Evolutionary conservation across 2,888 invertebrate species (phyloP).

Genomic region (Noctua fimbriata): DNA sequence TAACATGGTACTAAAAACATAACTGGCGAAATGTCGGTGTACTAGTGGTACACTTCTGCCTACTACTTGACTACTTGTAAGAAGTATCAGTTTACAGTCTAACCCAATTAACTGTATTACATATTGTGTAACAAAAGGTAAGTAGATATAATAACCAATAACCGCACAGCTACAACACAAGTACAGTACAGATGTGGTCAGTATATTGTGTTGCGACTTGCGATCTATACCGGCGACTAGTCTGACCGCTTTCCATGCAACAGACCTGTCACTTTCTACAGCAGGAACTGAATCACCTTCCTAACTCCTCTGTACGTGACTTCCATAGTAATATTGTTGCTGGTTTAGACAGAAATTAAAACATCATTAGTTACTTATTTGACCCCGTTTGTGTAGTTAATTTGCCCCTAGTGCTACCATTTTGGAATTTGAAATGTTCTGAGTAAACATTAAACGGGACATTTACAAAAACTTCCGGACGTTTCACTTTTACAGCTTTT

Average conservation of each 20-base stretch:
- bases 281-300: conserved; percentile 29
- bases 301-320: conserved; percentile 33
- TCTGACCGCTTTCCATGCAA: conserved; percentile 48
- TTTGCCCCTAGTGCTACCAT: neutral
- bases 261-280: conserved; percentile 51
- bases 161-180: conserved; percentile 31
- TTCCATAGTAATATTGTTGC: neutral
- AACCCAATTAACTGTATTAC: neutral
- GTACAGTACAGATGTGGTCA: conserved; percentile 36
- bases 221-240: conserved; percentile 37
- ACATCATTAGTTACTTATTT: neutral
- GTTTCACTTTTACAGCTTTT: neutral
- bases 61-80: neutral
- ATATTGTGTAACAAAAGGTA: neutral
- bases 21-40: neutral
- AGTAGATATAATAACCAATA: neutral
- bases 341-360: neutral
- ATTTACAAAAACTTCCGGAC: neutral
- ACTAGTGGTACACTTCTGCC: neutral
- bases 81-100: neutral
- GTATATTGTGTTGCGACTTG: conserved; percentile 23
- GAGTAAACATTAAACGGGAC: neutral
- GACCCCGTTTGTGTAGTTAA: neutral
- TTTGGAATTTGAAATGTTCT: neutral
- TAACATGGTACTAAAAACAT: no score